Evolutionary conservation across 2,888 invertebrate species (phyloP).

Genomic region (Callyntrura sp.): DNA sequence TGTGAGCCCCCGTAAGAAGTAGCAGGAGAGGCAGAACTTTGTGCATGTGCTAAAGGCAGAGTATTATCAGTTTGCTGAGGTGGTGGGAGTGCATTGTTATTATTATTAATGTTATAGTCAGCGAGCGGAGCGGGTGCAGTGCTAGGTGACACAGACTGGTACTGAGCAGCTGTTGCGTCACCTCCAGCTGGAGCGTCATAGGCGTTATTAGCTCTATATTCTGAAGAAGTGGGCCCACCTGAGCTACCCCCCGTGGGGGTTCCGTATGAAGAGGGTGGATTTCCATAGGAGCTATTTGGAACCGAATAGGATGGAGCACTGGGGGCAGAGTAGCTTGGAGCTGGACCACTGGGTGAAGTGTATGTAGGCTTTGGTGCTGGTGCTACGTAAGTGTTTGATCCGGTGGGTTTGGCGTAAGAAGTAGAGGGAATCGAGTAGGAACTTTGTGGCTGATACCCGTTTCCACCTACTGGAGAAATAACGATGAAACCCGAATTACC

Average conservation of each 20-base stretch:
- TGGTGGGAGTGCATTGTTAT: constrained; percentile 63
- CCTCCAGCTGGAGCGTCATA: constrained; percentile 57
- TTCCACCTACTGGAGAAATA: constrained; percentile 80
- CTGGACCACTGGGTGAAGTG: constrained; percentile 63
- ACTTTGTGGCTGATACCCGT: constrained; percentile 68
- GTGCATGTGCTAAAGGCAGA: constrained; percentile 71
- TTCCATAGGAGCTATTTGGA: constrained; percentile 53
- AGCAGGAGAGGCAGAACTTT: constrained; percentile 38
- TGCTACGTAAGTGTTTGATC: constrained; percentile 58
- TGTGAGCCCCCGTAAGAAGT: constrained; percentile 75
- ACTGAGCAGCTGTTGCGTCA: constrained; percentile 81
- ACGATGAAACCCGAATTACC: constrained; percentile 81
- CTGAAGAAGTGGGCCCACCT: constrained; percentile 58
- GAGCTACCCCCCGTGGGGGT: constrained; percentile 68
- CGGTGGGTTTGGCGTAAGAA: constrained; percentile 65
- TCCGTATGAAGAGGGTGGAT: constrained; percentile 61
- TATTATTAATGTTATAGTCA: constrained; percentile 60
- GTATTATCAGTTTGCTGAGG: constrained; percentile 68
- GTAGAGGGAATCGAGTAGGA: constrained; percentile 70
- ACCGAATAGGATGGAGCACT: constrained; percentile 49
- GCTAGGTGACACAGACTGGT: constrained; percentile 81
- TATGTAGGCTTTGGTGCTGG: constrained; percentile 66
- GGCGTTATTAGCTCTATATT: constrained; percentile 43
- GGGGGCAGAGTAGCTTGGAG: constrained; percentile 65
- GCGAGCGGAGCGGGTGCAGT: constrained; percentile 59